Evolutionary conservation across 2,797 vertebrate species (phyloP).

Genomic region (Hirundo rustica): DNA sequence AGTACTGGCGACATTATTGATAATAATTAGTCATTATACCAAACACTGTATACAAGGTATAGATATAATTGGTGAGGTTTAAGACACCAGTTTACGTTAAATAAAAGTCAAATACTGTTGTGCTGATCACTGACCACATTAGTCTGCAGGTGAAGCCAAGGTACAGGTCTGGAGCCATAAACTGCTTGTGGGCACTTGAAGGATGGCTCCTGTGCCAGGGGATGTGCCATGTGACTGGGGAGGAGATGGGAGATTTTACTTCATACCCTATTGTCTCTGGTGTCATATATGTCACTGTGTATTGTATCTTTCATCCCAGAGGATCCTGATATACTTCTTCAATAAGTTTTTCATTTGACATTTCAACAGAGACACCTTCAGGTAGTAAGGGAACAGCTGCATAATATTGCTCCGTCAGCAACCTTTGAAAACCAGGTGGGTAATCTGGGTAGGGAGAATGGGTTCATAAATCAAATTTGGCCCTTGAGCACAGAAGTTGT

Average conservation of each 20-base stretch:
- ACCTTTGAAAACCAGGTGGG: background rate
- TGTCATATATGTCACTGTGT: background rate
- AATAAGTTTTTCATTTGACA: background rate
- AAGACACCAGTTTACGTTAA: background rate
- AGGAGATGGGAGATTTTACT: background rate
- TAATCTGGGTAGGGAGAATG: background rate
- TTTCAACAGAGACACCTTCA: constrained; percentile 13
- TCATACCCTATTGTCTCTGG: background rate
- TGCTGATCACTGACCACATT: background rate
- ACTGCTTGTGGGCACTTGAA: background rate
- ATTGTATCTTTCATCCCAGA: background rate
- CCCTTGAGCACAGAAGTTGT: background rate
- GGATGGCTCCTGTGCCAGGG: background rate
- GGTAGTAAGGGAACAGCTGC: background rate
- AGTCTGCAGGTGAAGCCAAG: background rate
- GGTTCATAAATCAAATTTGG: constrained; percentile 6
- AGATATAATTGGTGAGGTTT: background rate
- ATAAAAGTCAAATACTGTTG: background rate
- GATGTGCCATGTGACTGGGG: background rate
- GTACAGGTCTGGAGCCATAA: background rate
- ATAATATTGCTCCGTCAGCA: background rate
- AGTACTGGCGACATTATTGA: background rate
- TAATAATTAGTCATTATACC: background rate
- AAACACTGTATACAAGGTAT: background rate
- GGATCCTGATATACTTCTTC: background rate